Conservation (phyloP, 2,113 vertebrate species). For the Sialia sialis region DNA sequence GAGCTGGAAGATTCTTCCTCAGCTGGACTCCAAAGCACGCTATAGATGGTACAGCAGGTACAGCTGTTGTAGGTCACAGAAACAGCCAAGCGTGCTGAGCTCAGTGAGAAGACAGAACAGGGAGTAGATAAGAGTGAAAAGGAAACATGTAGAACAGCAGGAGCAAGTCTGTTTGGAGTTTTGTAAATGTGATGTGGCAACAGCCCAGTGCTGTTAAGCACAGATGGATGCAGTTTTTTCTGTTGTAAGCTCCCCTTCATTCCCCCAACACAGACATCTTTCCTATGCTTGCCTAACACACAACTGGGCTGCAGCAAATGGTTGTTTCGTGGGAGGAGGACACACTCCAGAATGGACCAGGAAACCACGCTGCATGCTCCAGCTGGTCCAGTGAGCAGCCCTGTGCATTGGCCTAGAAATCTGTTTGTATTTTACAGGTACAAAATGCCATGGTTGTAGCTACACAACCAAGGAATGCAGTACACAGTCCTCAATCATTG, state of each 20-base stretch:
- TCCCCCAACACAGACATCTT: not conserved
- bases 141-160: not conserved
- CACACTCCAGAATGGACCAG: accelerated
- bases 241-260: not conserved
- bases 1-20: not conserved
- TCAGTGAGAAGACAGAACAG: not conserved
- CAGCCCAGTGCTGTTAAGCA: not conserved
- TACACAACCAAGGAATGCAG: not conserved
- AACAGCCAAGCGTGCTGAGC: not conserved
- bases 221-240: not conserved
- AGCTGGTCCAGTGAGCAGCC: not conserved
- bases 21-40: not conserved
- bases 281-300: not conserved
- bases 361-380: accelerated
- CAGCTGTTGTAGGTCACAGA: not conserved
- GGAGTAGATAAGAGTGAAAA: not conserved
- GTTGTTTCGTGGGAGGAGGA: not conserved
- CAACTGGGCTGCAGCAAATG: not conserved
- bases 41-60: not conserved
- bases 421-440: not conserved
- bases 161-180: not conserved
- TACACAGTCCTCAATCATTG: accelerated
- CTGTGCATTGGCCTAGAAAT: not conserved
- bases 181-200: not conserved
- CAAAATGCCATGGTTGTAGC: not conserved